A percentile compares a stretch with the other conserved stretches of the same genome.
Evolutionary conservation across 2,113 vertebrate genomes (phyloP).

Genomic region (Microcebus griseorufus): DNA sequence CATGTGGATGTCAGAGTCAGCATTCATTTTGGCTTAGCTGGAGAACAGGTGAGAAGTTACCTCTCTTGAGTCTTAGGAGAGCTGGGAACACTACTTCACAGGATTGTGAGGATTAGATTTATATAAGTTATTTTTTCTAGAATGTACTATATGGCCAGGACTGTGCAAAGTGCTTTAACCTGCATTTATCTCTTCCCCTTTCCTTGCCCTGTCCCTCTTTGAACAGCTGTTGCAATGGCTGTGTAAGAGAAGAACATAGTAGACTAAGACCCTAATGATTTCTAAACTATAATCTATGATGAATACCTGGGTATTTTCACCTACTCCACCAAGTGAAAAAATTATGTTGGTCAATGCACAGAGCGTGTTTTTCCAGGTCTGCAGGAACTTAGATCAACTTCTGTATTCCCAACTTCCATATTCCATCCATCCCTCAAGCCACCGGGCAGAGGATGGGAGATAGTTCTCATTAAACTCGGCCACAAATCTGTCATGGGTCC

Average conservation of each 20-base stretch:
- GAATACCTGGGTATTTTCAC: neutral
- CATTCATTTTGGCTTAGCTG: neutral
- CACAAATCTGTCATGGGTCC: neutral
- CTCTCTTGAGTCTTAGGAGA: neutral
- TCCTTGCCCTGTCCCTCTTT: neutral
- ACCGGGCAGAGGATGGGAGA: neutral
- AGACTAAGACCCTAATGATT: neutral
- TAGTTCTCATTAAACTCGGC: neutral
- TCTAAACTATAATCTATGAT: neutral
- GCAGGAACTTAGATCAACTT: neutral
- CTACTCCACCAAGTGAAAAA: neutral
- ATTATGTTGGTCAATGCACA: neutral
- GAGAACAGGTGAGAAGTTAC: neutral
- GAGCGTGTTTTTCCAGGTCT: neutral
- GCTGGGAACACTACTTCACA: neutral
- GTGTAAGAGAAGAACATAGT: neutral
- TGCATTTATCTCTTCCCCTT: neutral
- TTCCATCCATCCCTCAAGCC: neutral
- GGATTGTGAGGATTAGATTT: neutral
- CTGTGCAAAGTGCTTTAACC: neutral
- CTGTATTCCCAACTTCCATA: neutral
- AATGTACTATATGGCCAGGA: fast-evolving
- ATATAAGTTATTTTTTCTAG: neutral
- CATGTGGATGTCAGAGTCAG: neutral
- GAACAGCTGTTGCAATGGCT: neutral